Percentiles rank a stretch among this genome's conserved stretches.
These are phyloP conservation scores for Pteria penguin DNA, from an alignment of 2,888 invertebrate species.

Conservation along the genomic window DNA sequence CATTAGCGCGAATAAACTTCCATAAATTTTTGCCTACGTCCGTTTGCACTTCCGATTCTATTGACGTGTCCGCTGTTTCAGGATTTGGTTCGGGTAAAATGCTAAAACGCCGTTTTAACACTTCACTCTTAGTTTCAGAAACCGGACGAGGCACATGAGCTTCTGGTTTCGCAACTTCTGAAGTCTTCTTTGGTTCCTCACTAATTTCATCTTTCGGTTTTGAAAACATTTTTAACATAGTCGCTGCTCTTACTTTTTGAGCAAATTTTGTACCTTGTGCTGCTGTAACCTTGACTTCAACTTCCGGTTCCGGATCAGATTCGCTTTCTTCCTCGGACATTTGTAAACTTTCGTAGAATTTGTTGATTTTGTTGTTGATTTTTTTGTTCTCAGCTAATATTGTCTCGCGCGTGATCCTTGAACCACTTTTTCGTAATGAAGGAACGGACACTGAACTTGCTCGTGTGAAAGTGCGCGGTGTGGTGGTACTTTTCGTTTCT, in stretches of 20 bases:
- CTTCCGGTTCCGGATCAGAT: constrained; percentile 43
- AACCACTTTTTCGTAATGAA: neutral
- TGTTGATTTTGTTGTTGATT: constrained; percentile 35
- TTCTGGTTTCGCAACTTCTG: neutral
- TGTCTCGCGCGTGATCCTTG: constrained; percentile 32
- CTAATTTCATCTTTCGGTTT: constrained; percentile 48
- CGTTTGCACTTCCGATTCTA: constrained; percentile 16
- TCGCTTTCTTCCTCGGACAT: constrained; percentile 24
- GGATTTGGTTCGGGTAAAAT: neutral
- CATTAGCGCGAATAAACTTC: constrained; percentile 64
- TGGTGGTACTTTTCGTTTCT: constrained; percentile 45
- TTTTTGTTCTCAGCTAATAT: constrained; percentile 18
- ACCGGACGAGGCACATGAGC: neutral
- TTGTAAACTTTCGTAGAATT: constrained; percentile 26
- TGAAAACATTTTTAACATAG: constrained; percentile 52
- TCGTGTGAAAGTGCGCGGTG: constrained; percentile 47
- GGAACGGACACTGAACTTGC: constrained; percentile 32
- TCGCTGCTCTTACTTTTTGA: constrained; percentile 43
- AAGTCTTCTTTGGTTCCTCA: constrained; percentile 18
- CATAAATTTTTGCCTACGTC: constrained; percentile 55
- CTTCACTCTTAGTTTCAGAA: neutral
- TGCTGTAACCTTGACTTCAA: constrained; percentile 38
- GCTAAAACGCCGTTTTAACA: constrained; percentile 27
- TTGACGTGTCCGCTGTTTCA: constrained; percentile 5
- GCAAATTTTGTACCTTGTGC: constrained; percentile 22